These are phyloP conservation scores for Nomada ferruginata DNA, from an alignment of 2,888 invertebrate genomes.

Conservation along the genomic window DNA sequence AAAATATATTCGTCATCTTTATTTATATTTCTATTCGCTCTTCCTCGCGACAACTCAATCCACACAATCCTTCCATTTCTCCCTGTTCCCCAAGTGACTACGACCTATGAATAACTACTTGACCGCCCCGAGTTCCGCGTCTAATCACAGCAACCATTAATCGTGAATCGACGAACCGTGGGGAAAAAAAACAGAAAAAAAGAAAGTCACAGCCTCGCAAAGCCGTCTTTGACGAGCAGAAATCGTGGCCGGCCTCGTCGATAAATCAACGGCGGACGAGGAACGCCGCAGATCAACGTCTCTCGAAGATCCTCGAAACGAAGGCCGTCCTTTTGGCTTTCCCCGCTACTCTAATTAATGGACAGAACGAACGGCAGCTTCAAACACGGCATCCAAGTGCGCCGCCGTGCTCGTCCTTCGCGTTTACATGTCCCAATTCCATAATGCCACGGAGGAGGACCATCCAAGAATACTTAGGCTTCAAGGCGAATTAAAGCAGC, in stretches of 20 bases:
- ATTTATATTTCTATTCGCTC: too few relatives aligned
- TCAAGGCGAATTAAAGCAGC: constrained; percentile 48
- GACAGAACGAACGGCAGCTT: constrained; percentile 45
- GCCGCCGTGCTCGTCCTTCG: constrained; percentile 51
- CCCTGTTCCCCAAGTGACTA: too few relatives aligned
- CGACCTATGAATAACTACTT: too few relatives aligned
- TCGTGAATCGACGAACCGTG: neutral
- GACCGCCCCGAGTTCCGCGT: neutral
- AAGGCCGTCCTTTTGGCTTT: constrained; percentile 32
- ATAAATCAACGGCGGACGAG: constrained; percentile 21
- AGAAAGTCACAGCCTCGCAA: neutral
- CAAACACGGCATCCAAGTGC: constrained; percentile 46
- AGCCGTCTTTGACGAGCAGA: neutral
- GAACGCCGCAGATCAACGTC: constrained; percentile 43
- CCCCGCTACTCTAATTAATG: constrained; percentile 55
- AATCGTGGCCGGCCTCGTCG: neutral
- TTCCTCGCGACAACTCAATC: too few relatives aligned
- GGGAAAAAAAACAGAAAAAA: too few relatives aligned
- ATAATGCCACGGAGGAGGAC: constrained; percentile 54
- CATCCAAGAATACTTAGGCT: constrained; percentile 54
- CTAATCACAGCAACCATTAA: neutral
- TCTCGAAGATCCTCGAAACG: constrained; percentile 48
- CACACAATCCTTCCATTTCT: too few relatives aligned
- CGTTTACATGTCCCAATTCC: constrained; percentile 66
- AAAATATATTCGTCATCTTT: too few relatives aligned